A percentile compares a stretch with the other conserved stretches of the same genome.
These are phyloP conservation scores for Lagenorhynchus albirostris DNA, from an alignment of 2,113 vertebrate genomes.

Conservation along the genomic window DNA sequence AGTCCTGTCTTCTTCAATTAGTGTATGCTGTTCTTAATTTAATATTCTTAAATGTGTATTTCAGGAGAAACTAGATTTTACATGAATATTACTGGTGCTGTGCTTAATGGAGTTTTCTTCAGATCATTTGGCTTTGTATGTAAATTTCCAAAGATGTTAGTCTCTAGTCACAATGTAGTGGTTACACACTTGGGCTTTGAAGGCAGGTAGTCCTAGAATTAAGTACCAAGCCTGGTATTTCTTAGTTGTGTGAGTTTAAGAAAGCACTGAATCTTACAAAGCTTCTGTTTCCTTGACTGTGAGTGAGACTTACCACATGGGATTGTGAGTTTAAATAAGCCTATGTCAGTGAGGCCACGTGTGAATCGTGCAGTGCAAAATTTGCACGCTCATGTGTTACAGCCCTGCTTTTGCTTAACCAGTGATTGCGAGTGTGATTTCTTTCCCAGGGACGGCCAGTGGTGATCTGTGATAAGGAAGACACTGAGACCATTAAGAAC, in stretches of 20 bases:
- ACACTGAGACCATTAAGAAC: conserved; percentile 94
- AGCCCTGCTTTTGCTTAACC: neutral
- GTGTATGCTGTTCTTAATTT: neutral
- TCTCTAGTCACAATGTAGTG: neutral
- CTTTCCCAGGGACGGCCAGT: conserved; percentile 92
- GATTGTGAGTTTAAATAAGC: neutral
- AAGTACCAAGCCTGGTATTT: neutral
- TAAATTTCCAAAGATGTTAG: neutral
- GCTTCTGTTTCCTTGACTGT: neutral
- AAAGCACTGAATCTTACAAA: neutral
- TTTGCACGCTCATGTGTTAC: neutral
- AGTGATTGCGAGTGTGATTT: neutral
- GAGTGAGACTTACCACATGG: neutral
- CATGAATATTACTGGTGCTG: neutral
- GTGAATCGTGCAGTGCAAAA: neutral
- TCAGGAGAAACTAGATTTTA: conserved; percentile 18
- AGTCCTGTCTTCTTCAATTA: neutral
- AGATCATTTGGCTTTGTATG: neutral
- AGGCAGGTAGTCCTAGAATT: neutral
- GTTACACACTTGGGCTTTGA: neutral
- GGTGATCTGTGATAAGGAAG: conserved; percentile 96
- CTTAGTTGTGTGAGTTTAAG: neutral
- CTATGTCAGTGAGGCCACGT: neutral
- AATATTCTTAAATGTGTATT: neutral
- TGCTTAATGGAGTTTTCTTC: neutral